Base-by-base conservation (phyloP, 2,888 invertebrate genomes). In the Boloria selene region DNA sequence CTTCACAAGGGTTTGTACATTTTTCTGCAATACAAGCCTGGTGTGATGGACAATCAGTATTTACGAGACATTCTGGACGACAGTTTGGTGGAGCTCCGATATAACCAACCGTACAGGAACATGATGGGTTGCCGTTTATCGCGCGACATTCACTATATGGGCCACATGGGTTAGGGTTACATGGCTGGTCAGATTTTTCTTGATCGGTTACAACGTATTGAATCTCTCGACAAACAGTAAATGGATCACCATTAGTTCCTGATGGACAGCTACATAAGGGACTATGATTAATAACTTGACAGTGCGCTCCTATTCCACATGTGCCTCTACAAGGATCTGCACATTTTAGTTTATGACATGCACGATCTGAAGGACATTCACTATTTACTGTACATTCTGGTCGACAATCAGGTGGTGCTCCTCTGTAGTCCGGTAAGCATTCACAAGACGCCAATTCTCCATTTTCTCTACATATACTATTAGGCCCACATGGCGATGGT, bases 21-120 rank as follows among this genome's bases (percentile, higher is more conserved):
- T 95, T 96, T 83, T 95, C 95, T 78, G 96, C 96, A 72, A 96
- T 94, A 79, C 97, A 97, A 10, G 97, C 96, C 79, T 94, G 95
- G 77, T 95, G 95, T 72, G 95, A 95, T 42, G 95, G 94, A 84
- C 97, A 97, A 80, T 97, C 97, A 4, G 96, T 94, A 77, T 96
- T 97, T 0, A 96, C 95, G 7, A 96, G 94, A 83, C 97, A 97
- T 85, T 97, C 97, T 1, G 97, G 97, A 70, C 95, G 94, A 80
- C 97, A 97, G 77, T 95, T 95, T 5, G 97, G 97, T 52, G 97
- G 96, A 61, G 93, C 91, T n/a, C 97, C 97, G 60, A 94, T 92
- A 78, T 95, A 96, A 45, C 93, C 93, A 60, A 94, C 93, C 65
- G 95, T 85, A 75, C 97, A 97, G 0, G 96, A 95, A 80, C 97